phyloP scores from a whole-genome alignment of 2,113 vertebrate genomes.

The Pomatorhinus ruficollis region DNA sequence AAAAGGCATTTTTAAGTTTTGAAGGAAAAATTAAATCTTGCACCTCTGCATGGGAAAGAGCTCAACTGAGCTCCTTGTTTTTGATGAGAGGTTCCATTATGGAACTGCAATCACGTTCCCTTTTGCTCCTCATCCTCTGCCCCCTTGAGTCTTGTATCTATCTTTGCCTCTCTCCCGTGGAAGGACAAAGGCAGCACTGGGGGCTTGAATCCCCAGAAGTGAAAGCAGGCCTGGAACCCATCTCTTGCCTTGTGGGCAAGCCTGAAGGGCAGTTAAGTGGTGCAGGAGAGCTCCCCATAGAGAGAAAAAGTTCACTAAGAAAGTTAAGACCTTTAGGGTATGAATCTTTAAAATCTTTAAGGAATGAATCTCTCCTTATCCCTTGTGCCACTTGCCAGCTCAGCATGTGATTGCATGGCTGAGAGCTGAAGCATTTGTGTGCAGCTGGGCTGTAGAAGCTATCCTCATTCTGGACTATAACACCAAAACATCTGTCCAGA shows the following conservation, averaged over 20 bases:
- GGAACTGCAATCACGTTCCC: fast-evolving
- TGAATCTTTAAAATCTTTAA: background rate
- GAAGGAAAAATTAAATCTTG: background rate
- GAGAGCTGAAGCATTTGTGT: background rate
- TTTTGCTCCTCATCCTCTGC: background rate
- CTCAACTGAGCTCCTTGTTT: background rate
- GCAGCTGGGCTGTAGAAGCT: background rate
- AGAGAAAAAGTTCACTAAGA: background rate
- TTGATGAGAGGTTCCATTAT: background rate
- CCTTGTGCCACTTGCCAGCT: background rate
- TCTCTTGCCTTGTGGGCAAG: background rate
- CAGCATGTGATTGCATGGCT: background rate
- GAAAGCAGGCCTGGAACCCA: background rate
- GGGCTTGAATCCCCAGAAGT: background rate
- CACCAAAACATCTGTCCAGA: background rate
- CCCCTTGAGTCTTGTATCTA: background rate
- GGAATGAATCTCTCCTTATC: background rate
- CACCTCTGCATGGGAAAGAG: background rate
- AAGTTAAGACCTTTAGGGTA: background rate
- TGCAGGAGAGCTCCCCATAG: background rate
- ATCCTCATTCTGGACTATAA: background rate
- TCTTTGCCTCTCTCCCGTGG: background rate
- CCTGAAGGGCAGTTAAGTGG: background rate
- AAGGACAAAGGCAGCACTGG: background rate
- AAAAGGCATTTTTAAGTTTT: background rate